Evolutionary conservation across 2,888 invertebrate species (phyloP), one percentile per base, ranked within the genome.

Genomic region (Dasypolia templi): DNA sequence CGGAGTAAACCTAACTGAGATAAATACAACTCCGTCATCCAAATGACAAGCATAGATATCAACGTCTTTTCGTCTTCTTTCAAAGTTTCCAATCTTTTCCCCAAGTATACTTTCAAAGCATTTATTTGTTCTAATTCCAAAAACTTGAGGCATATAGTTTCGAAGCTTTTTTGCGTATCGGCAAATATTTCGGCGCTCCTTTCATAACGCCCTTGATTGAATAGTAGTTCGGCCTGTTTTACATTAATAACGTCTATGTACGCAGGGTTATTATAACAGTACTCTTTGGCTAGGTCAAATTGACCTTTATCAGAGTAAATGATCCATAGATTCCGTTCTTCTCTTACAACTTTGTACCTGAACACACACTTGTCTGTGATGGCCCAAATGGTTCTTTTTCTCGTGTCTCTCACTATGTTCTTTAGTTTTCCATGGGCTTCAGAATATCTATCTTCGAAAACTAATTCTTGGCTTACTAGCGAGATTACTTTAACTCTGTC

Each of bases 71-170:
- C 99, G 86, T 97, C 97, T 2, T 97, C 94, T 49, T 97, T 97
- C 22, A 99, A 92, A 44, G 97, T 97, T 35, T 98, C 97, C 68
- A 99, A 94, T 93, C 99, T 98, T 92, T 97, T 98, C 71, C 97
- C 97, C n/a, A 99, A 96, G 91, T 99, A 99, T 19, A 98, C 97
- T 94, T 99, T 98, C 66, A 99, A 94, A 0, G 99, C 98, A 84
- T 98, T 98, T 76, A 98, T 98, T 90, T 99, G 97, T 73, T 98
- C 97, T 0, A 97, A 96, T 91, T 98, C 97, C 29, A 99, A 95
- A 92, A 99, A 99, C 91, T 99, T 99, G 19, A 99, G 96, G 71
- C 99, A 98, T 53, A 99, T 97, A 87, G 99, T 99, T 95, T 99
- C 99, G 91, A 99, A 99, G 32, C 99, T 98, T 58, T 98, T 98